Conservation (phyloP, 1,140 invertebrate genomes). For the Formica selysi region DNA sequence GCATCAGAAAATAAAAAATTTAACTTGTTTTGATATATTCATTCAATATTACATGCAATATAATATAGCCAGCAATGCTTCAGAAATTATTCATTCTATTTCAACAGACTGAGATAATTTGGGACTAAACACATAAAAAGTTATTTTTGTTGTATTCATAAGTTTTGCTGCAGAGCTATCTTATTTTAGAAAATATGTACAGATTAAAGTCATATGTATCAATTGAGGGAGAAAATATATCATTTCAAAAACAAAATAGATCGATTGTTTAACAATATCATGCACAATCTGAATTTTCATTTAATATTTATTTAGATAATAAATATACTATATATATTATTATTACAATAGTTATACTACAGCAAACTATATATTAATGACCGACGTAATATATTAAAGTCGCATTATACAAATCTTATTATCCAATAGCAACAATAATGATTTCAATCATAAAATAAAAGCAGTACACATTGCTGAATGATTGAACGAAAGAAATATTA, state of each 20-base stretch:
- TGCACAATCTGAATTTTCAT: neutral
- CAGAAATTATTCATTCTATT: neutral
- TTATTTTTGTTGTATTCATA: slow-evolving; percentile 2
- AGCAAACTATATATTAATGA: neutral
- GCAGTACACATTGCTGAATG: neutral
- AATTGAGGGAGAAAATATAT: slow-evolving; percentile 47
- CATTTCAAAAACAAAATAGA: slow-evolving; percentile 55
- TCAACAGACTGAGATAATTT: neutral
- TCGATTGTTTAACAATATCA: neutral
- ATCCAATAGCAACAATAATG: neutral
- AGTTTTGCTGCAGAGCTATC: neutral
- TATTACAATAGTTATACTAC: neutral
- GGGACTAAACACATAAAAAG: neutral
- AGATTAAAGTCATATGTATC: slow-evolving; percentile 52
- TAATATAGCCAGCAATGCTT: neutral
- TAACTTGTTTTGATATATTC: neutral
- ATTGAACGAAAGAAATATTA: neutral
- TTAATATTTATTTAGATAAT: slow-evolving; percentile 12
- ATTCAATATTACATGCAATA: slow-evolving; percentile 20
- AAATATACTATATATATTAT: neutral
- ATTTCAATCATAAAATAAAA: slow-evolving; percentile 2
- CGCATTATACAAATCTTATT: neutral
- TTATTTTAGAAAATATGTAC: slow-evolving; percentile 45
- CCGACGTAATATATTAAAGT: neutral
- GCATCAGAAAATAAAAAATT: slow-evolving; percentile 18